A percentile compares a stretch with the other conserved stretches of the same genome.
Conservation (phyloP, 2,113 vertebrate genomes). For the Limanda limanda region DNA sequence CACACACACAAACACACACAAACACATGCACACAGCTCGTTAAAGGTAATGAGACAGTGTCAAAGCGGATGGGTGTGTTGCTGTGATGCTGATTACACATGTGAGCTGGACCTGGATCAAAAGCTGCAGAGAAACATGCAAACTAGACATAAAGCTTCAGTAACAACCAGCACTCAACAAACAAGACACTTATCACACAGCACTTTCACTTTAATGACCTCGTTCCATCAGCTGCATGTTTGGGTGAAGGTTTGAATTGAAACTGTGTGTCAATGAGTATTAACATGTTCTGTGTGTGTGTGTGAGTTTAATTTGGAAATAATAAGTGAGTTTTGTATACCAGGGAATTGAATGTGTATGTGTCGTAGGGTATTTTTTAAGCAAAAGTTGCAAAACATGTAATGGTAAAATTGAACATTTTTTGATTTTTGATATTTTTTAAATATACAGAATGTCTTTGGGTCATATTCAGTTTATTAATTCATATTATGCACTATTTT, state of each 20-base stretch:
- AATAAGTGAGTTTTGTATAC: too few species aligned
- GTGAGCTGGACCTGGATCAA: slow-evolving; percentile 46
- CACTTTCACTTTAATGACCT: slow-evolving; percentile 12
- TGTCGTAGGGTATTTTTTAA: not conserved
- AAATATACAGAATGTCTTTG: too few species aligned
- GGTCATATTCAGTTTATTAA: too few species aligned
- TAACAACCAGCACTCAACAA: too few species aligned
- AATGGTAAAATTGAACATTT: too few species aligned
- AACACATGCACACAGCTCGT: slow-evolving; percentile 2
- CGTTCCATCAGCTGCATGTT: not conserved
- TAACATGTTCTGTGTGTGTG: not conserved
- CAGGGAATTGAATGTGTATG: not conserved
- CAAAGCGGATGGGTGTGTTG: slow-evolving; percentile 65
- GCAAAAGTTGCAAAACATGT: too few species aligned
- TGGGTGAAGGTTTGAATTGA: not conserved
- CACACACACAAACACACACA: not conserved
- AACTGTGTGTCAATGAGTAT: not conserved
- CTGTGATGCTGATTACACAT: slow-evolving; percentile 56
- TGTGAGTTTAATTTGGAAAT: too few species aligned
- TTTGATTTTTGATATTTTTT: too few species aligned
- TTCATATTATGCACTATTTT: too few species aligned
- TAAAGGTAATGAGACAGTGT: slow-evolving; percentile 62
- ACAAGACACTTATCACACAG: too few species aligned
- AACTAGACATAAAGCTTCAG: not conserved
- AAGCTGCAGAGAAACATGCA: slow-evolving; percentile 44